Percentiles rank a stretch among this genome's conserved stretches.
Conservation (phyloP, 2,113 vertebrate genomes). For the Eretmochelys imbricata region DNA sequence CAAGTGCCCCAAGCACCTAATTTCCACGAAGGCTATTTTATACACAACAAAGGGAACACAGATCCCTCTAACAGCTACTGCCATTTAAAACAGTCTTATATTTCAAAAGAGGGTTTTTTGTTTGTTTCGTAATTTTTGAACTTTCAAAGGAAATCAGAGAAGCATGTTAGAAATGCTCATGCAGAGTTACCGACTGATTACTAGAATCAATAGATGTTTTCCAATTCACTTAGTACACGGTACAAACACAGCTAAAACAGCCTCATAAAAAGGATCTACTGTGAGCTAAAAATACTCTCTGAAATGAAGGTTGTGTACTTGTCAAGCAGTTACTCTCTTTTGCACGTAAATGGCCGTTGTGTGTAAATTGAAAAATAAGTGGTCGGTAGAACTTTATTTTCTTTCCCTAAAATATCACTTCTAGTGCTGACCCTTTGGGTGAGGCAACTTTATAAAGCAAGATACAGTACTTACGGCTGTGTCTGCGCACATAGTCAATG, state of each 20-base stretch:
- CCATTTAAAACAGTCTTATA: neutral
- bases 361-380: neutral
- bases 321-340: neutral
- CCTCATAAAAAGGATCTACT: neutral
- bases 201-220: neutral
- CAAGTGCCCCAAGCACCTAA: neutral
- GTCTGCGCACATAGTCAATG: conserved; percentile 58
- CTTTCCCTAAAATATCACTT: neutral
- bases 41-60: neutral
- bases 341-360: neutral
- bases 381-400: neutral
- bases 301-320: neutral
- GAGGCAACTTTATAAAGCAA: neutral
- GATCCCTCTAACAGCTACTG: neutral
- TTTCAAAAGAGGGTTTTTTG: neutral
- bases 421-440: neutral
- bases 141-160: neutral
- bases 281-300: no score
- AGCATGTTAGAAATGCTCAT: neutral
- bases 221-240: no score
- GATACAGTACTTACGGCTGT: conserved; percentile 53
- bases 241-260: neutral
- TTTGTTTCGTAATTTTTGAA: neutral
- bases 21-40: neutral
- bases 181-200: neutral